phyloP scores from a whole-genome alignment of 2,888 invertebrate genomes.

The Aleiodes alternator region DNA sequence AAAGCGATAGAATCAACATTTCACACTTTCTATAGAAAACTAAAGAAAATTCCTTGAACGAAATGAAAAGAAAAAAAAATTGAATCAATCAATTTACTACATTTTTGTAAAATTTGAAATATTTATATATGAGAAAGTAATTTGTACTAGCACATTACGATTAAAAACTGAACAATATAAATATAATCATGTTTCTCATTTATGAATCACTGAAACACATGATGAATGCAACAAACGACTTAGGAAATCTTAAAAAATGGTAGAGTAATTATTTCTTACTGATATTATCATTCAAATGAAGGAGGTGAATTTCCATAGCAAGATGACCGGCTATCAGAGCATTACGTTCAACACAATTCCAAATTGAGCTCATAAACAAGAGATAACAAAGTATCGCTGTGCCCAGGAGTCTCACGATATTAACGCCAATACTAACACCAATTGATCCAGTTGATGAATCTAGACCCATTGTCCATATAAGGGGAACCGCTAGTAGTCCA shows the following conservation, averaged over 20 bases:
- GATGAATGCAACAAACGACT: background rate
- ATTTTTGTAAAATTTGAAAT: slow-evolving; percentile 34
- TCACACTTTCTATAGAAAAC: slow-evolving; percentile 8
- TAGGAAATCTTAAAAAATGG: background rate
- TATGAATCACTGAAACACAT: slow-evolving; percentile 28
- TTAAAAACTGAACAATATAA: slow-evolving; percentile 16
- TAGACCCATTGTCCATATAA: slow-evolving; percentile 68
- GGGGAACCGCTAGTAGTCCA: slow-evolving; percentile 76
- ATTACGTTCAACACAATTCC: slow-evolving; percentile 89
- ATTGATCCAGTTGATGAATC: slow-evolving; percentile 61
- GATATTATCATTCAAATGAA: slow-evolving; percentile 61
- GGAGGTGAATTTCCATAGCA: slow-evolving; percentile 80
- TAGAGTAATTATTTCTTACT: slow-evolving; percentile 37
- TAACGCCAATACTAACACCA: slow-evolving; percentile 75
- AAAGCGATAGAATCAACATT: slow-evolving; percentile 36
- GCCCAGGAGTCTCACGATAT: slow-evolving; percentile 80
- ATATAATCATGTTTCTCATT: slow-evolving; percentile 33
- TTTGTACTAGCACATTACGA: slow-evolving; percentile 40
- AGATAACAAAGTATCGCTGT: slow-evolving; percentile 83
- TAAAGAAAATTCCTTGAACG: background rate
- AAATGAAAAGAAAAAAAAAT: background rate
- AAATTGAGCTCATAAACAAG: slow-evolving; percentile 86
- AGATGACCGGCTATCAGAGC: slow-evolving; percentile 85
- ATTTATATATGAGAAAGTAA: slow-evolving; percentile 39
- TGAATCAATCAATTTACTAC: slow-evolving; percentile 19